Conservation (phyloP, 2,888 invertebrate genomes). For the Melanostoma scalare region DNA sequence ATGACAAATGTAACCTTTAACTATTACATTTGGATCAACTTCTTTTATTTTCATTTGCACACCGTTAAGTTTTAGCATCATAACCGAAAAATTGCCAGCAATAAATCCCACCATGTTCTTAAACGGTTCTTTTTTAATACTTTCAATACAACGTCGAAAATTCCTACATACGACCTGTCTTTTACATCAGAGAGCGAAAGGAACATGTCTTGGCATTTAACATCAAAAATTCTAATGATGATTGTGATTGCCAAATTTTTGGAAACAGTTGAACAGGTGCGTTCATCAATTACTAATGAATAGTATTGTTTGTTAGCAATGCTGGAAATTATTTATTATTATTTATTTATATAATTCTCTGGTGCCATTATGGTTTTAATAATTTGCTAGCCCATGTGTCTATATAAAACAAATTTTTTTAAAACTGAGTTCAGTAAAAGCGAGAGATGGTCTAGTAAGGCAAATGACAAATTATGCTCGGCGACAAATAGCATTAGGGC, state of each 20-base stretch:
- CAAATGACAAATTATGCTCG: constrained; percentile 24
- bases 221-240: constrained; percentile 1
- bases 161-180: neutral
- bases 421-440: constrained; percentile 6
- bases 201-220: constrained; percentile 2
- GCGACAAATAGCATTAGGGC: neutral
- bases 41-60: constrained; percentile 46
- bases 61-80: constrained; percentile 46
- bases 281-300: constrained; percentile 7
- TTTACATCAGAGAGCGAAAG: neutral
- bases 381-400: constrained; percentile 5
- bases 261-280: neutral
- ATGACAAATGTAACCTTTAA: constrained; percentile 28
- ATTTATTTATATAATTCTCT: neutral
- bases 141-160: neutral
- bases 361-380: neutral
- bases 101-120: constrained; percentile 12
- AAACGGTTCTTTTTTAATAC: neutral
- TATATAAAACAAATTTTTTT: neutral
- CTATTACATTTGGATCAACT: constrained; percentile 33
- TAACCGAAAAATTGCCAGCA: constrained; percentile 43
- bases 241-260: neutral
- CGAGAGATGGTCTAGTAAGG: neutral
- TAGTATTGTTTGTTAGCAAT: neutral
- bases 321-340: no score